A percentile compares a stretch with the other conserved stretches of the same genome.
Conservation (phyloP, 2,888 invertebrate species). For the Timema cristinae region DNA sequence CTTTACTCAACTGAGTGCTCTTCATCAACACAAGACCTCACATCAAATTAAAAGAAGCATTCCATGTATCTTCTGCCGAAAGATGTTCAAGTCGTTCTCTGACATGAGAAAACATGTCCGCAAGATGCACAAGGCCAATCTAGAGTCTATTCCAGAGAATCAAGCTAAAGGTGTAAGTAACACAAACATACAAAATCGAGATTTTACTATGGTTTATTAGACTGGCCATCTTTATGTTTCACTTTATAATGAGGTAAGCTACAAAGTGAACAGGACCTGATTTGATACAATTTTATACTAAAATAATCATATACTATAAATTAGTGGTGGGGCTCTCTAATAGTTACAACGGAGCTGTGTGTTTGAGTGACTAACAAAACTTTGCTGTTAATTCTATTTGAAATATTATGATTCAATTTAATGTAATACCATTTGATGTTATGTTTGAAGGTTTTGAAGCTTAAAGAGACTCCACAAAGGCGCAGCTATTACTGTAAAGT, state of each 20-base stretch:
- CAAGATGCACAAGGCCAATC: conserved; percentile 24
- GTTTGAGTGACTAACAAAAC: too few relatives aligned
- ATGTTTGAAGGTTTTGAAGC: conserved; percentile 17
- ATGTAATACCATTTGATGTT: background rate
- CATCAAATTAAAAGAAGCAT: conserved; percentile 27
- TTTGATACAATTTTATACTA: too few relatives aligned
- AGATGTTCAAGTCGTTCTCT: conserved; percentile 27
- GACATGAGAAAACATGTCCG: conserved; percentile 31
- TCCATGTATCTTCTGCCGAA: conserved; percentile 28
- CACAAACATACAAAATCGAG: too few relatives aligned
- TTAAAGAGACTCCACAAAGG: conserved; percentile 19
- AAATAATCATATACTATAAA: too few relatives aligned
- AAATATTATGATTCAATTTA: too few relatives aligned
- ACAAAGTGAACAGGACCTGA: too few relatives aligned
- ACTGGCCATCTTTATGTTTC: too few relatives aligned
- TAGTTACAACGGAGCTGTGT: too few relatives aligned
- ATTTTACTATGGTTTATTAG: too few relatives aligned
- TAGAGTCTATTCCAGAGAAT: conserved; percentile 14
- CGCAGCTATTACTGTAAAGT: conserved; percentile 39
- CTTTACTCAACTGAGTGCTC: conserved; percentile 31
- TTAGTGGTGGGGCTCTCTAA: too few relatives aligned
- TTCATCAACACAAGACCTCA: conserved; percentile 29
- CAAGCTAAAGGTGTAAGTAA: conserved; percentile 18
- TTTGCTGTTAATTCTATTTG: too few relatives aligned
- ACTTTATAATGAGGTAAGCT: too few relatives aligned